Conservation (phyloP, 2,797 vertebrate genomes). For the Myripristis jacobus region DNA sequence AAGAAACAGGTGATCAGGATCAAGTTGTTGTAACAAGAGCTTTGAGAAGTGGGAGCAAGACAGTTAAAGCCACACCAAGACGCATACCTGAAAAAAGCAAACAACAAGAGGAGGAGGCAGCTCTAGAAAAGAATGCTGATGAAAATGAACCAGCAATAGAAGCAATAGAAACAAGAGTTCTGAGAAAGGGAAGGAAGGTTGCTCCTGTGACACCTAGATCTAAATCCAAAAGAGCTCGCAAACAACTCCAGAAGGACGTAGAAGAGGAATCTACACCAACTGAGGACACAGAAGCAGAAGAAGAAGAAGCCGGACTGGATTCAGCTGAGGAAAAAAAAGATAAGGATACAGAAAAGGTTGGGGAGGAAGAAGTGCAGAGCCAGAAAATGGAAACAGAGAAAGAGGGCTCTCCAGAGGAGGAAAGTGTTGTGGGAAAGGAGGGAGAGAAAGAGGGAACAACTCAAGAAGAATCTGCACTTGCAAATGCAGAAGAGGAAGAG, state of each 20-base stretch:
- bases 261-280: slow-evolving; percentile 69
- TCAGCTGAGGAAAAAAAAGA: background rate
- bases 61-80: no score
- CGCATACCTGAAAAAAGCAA: no score
- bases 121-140: no score
- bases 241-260: slow-evolving; percentile 7
- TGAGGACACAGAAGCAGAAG: slow-evolving; percentile 74
- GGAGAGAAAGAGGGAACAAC: background rate
- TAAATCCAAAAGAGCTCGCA: no score
- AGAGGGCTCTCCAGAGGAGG: slow-evolving; percentile 41
- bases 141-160: no score
- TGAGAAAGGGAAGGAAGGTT: background rate
- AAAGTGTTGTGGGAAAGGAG: slow-evolving; percentile 15
- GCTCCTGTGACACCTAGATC: slow-evolving; percentile 6
- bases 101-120: no score
- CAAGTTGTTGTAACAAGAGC: no score
- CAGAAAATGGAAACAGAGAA: slow-evolving; percentile 63
- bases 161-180: slow-evolving; percentile 26
- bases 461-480: background rate
- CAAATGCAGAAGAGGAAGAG: background rate
- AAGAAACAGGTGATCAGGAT: slow-evolving; percentile 65
- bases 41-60: no score
- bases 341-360: slow-evolving; percentile 58
- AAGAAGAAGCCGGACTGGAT: background rate
- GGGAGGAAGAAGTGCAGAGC: slow-evolving; percentile 69